Conservation (phyloP, 2,888 invertebrate species). For the Drosophila cracens region DNA sequence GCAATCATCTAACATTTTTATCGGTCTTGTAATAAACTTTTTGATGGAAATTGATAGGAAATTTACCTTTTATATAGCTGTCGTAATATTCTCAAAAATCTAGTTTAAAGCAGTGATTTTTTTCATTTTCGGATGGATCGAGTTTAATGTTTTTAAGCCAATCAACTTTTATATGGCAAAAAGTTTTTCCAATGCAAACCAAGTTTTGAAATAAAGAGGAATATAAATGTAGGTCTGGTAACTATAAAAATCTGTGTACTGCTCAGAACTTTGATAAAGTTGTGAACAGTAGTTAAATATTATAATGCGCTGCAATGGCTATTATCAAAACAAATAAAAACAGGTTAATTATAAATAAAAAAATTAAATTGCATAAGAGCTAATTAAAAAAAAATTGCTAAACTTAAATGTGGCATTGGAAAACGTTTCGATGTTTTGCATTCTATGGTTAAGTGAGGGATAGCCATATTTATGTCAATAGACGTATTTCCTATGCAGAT, state of each 20-base stretch:
- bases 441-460: slow-evolving; percentile 17
- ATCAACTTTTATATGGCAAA: not conserved
- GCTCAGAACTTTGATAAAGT: not conserved
- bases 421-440: too few relatives aligned
- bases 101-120: not conserved
- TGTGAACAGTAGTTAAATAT: not conserved
- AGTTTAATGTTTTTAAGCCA: not conserved
- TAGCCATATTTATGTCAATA: not conserved
- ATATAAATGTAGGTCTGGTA: not conserved
- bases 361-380: not conserved
- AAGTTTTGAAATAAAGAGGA: not conserved
- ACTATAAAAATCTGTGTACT: not conserved
- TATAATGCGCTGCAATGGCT: not conserved
- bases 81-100: not conserved
- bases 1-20: not conserved
- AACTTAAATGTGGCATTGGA: not conserved
- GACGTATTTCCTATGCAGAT: not conserved
- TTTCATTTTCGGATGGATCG: not conserved
- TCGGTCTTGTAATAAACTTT: not conserved
- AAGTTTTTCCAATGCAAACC: not conserved
- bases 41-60: not conserved
- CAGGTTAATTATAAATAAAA: not conserved
- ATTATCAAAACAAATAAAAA: not conserved
- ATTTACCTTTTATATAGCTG: not conserved
- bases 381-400: not conserved